Conservation (phyloP, 2,888 invertebrate species). For the Agrotis ipsilon region DNA sequence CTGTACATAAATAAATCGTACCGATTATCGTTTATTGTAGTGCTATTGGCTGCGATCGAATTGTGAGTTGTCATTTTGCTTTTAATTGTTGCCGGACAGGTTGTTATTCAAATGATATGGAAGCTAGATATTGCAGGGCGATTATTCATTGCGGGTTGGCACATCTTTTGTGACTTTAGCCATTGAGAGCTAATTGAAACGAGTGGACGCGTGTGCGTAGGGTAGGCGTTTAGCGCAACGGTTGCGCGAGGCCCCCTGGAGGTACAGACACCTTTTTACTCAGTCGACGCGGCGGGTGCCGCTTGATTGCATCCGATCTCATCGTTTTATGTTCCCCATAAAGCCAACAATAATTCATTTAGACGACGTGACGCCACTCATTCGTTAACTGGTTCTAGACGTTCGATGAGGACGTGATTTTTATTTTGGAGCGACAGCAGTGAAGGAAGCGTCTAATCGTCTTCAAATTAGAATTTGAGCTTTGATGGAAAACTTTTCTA, state of each 20-base stretch:
- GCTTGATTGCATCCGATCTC: conserved; percentile 90
- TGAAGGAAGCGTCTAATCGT: conserved; percentile 62
- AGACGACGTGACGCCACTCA: conserved; percentile 91
- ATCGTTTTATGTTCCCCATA: conserved; percentile 90
- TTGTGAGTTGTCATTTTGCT: conserved; percentile 43
- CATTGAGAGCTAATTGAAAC: conserved; percentile 89
- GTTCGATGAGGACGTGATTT: conserved; percentile 70
- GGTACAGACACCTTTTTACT: conserved; percentile 89
- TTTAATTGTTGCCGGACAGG: conserved; percentile 54
- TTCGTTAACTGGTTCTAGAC: conserved; percentile 87
- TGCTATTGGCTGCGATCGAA: conserved; percentile 32
- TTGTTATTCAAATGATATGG: conserved; percentile 58
- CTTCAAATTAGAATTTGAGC: conserved; percentile 63
- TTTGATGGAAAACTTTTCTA: conserved; percentile 59
- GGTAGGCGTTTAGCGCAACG: conserved; percentile 86
- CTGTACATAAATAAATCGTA: conserved; percentile 62
- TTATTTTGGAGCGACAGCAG: conserved; percentile 63
- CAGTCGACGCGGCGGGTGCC: conserved; percentile 87
- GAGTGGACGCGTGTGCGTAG: conserved; percentile 82
- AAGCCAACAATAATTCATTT: conserved; percentile 91
- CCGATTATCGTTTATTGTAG: conserved; percentile 59
- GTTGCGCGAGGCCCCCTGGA: conserved; percentile 82
- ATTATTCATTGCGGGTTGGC: conserved; percentile 74
- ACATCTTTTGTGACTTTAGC: conserved; percentile 80
- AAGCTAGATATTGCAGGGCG: conserved; percentile 61